These are phyloP conservation scores for Drosophila heteroneura DNA, from an alignment of 2,888 invertebrate species.

Conservation along the genomic window DNA sequence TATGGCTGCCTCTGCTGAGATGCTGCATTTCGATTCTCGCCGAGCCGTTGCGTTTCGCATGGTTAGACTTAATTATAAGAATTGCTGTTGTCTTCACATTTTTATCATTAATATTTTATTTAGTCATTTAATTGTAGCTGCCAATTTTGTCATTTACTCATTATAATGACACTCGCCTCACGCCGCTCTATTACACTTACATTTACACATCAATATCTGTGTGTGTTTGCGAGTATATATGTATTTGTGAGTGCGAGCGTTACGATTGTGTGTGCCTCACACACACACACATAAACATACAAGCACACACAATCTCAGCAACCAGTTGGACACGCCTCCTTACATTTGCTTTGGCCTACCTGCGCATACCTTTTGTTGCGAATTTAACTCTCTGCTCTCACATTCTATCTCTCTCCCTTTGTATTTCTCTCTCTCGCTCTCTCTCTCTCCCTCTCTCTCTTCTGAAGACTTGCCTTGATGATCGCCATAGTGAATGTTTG, in stretches of 20 bases:
- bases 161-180: slow-evolving; percentile 57
- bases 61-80: slow-evolving; percentile 83
- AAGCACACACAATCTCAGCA: slow-evolving; percentile 26
- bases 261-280: slow-evolving; percentile 15
- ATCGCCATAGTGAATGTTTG: slow-evolving; percentile 59
- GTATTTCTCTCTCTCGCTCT: background rate
- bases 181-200: slow-evolving; percentile 30
- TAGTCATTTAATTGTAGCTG: slow-evolving; percentile 72
- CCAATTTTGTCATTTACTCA: slow-evolving; percentile 77
- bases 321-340: slow-evolving; percentile 74
- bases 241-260: slow-evolving; percentile 27
- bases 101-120: slow-evolving; percentile 76
- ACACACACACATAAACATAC: slow-evolving; percentile 14
- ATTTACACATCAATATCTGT: slow-evolving; percentile 27
- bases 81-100: slow-evolving; percentile 76
- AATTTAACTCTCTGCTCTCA: slow-evolving; percentile 49
- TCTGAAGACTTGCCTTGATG: slow-evolving; percentile 39
- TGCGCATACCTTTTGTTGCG: slow-evolving; percentile 72
- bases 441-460: slow-evolving; percentile 16
- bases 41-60: slow-evolving; percentile 80
- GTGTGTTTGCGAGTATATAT: slow-evolving; percentile 3
- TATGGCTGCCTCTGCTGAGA: slow-evolving; percentile 40
- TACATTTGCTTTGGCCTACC: slow-evolving; percentile 60
- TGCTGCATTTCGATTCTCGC: slow-evolving; percentile 76
- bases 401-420: slow-evolving; percentile 13